Percentiles rank a stretch among this genome's conserved stretches.
These are phyloP conservation scores for Gallirallus australis DNA, from an alignment of 2,797 vertebrate species.

Conservation along the genomic window DNA sequence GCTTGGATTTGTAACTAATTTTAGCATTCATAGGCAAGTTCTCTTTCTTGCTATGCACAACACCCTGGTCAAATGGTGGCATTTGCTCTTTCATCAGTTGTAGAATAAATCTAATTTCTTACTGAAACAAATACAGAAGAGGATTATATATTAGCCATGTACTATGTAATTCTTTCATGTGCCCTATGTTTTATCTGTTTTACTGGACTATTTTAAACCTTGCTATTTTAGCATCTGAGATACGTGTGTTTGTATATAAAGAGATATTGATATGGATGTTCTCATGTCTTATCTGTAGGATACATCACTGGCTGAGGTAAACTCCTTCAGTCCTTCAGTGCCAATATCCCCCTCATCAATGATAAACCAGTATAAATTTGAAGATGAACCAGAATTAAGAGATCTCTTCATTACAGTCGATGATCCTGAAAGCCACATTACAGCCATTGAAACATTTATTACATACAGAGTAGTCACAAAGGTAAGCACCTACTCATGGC, in stretches of 20 bases:
- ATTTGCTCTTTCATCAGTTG: background rate
- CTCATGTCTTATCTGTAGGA: constrained; percentile 78
- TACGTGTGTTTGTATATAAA: background rate
- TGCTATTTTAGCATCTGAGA: background rate
- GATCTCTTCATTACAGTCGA: constrained; percentile 94
- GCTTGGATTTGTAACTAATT: background rate
- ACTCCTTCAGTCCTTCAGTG: constrained; percentile 81
- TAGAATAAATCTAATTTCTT: background rate
- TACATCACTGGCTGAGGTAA: constrained; percentile 81
- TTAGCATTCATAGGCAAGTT: background rate
- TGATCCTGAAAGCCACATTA: constrained; percentile 93
- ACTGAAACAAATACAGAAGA: background rate
- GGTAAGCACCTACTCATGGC: constrained; percentile 74
- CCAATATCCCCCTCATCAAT: constrained; percentile 90
- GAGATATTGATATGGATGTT: background rate
- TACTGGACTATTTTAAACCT: background rate
- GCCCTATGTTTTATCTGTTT: background rate
- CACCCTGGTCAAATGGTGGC: background rate
- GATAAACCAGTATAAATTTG: constrained; percentile 93
- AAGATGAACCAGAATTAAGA: constrained; percentile 83
- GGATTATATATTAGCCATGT: background rate
- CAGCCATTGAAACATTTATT: constrained; percentile 94
- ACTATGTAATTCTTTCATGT: background rate
- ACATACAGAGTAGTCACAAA: constrained; percentile 91
- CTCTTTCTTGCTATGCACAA: background rate